These are phyloP conservation scores for Athene noctua DNA, from an alignment of 2,113 vertebrate genomes.

Conservation along the genomic window DNA sequence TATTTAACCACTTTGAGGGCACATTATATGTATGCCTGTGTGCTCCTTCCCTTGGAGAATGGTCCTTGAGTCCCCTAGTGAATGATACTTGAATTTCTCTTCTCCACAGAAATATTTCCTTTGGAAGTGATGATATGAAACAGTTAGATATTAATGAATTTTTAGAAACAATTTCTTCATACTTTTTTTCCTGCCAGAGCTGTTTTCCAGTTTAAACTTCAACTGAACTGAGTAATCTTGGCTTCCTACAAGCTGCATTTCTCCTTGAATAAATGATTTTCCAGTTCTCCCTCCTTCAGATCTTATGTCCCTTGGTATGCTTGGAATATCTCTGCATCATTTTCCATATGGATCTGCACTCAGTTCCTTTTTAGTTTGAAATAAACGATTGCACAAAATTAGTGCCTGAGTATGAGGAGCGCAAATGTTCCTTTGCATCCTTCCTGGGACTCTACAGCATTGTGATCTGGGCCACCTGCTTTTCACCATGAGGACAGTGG, in stretches of 20 bases:
- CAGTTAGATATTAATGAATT: conserved; percentile 20
- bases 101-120: background rate
- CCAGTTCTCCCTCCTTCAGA: conserved; percentile 52
- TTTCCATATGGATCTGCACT: conserved; percentile 32
- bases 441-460: background rate
- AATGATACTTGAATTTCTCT: background rate
- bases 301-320: conserved; percentile 40
- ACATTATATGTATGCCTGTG: background rate
- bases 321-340: conserved; percentile 15
- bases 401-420: background rate
- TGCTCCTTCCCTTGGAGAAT: background rate
- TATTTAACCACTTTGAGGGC: background rate
- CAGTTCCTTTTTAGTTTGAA: background rate
- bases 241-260: conserved; percentile 26
- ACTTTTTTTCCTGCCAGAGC: conserved; percentile 9
- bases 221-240: conserved; percentile 43
- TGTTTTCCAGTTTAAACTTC: conserved; percentile 46
- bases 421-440: background rate
- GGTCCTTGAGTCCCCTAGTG: background rate
- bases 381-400: background rate
- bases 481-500: background rate
- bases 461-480: background rate
- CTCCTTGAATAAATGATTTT: conserved; percentile 52
- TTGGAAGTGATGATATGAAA: background rate
- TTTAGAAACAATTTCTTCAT: conserved; percentile 34